Conservation (phyloP, 35 echinoderm and acorn worm species). For the Apostichopus californicus region DNA sequence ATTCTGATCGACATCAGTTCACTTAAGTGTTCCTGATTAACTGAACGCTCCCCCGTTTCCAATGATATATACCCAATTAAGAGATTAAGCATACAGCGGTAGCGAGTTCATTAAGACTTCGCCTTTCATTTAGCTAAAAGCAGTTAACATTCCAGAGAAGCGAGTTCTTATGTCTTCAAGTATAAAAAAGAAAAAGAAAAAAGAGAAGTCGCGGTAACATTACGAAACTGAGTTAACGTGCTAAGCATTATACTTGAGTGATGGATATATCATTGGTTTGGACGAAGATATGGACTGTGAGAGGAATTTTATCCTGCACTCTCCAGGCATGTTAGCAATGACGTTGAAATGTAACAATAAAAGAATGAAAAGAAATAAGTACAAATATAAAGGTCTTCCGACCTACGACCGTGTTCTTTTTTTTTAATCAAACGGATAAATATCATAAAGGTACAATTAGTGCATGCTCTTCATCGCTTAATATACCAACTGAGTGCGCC, state of each 20-base stretch:
- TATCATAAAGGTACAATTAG: too few species aligned
- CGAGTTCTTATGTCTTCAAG: background rate
- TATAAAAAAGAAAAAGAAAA: background rate
- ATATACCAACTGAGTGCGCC: too few species aligned
- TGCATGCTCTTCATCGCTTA: too few species aligned
- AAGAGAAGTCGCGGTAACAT: background rate
- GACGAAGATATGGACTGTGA: background rate
- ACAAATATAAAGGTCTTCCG: too few species aligned
- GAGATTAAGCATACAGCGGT: constrained; percentile 41
- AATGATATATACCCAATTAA: constrained; percentile 52
- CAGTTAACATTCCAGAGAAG: constrained; percentile 45
- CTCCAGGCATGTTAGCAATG: constrained; percentile 27
- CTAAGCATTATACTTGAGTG: background rate
- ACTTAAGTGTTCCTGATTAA: constrained; percentile 46
- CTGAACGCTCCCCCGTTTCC: constrained; percentile 23
- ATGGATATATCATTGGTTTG: constrained; percentile 37
- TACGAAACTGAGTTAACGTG: background rate
- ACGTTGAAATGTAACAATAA: constrained; percentile 2
- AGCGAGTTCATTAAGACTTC: constrained; percentile 50
- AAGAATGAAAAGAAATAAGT: background rate
- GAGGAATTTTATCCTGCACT: constrained; percentile 9
- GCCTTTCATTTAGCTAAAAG: constrained; percentile 53
- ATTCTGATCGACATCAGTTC: background rate
- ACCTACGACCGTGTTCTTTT: too few species aligned
- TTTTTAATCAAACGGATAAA: too few species aligned